Evolutionary conservation across 2,797 vertebrate species (phyloP), one percentile per base, ranked within the genome.

Genomic region (Malacoctenus gilli): DNA sequence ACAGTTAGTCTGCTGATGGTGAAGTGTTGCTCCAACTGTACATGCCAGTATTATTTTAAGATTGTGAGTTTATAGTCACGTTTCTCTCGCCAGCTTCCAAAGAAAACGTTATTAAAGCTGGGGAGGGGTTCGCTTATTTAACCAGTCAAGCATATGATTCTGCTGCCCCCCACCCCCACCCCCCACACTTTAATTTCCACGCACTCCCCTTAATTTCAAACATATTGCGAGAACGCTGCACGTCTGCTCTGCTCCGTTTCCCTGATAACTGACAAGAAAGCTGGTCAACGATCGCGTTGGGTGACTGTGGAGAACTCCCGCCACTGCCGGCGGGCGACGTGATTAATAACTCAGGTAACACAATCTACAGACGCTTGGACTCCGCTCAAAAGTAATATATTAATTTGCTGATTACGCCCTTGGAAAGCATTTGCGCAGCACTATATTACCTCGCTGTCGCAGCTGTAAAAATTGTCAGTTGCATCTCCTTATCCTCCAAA

Each of bases 401-500:
- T 72, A 16, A 49, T 70, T 58, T 65, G 20, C 79, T 69, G 68
- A 70, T 79, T 72, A 51, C 20, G 41, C 48, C 14, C 23, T 38
- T 4, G 30, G 32, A 66, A 56, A 51, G 21, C 37, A 55, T 67
- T 76, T 62, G 39, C 35, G 25, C 36, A 40, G 18, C 41, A 49
- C 47, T 64, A 32, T 56, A 67, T 59, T 59, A 67, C 55, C 64
- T 80, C 41, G 47, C 53, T 50, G 52, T 57, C 62, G 35, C 44
- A 49, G 58, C 47, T 25, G 35, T 71, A 76, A 62, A n/a, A 69
- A 74, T 50, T 82, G 67, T 77, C 59, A 68, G 40, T 25, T 57
- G 50, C 57, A 52, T 72, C 54, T 35, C 49, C 70, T 74, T 67
- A 72, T 80, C 71, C 68, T 71, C 31, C 13, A 56, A 78, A 76